These are phyloP conservation scores for Pterostichus madidus DNA, from an alignment of 2,888 invertebrate genomes.

Conservation along the genomic window DNA sequence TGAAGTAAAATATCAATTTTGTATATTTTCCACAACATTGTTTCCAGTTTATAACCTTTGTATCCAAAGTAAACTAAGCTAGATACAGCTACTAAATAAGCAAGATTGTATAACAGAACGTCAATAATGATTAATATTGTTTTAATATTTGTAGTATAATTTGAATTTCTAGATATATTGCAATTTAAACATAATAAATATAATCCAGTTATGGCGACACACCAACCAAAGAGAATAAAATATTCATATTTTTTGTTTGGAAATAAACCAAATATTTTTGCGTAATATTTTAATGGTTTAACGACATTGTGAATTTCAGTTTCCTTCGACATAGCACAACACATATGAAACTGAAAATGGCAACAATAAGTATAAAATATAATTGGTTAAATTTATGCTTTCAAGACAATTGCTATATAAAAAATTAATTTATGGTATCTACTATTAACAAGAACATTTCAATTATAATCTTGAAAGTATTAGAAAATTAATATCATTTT, in stretches of 20 bases:
- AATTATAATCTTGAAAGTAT: no score
- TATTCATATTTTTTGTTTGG: background rate
- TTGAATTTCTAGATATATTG: background rate
- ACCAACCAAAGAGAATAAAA: background rate
- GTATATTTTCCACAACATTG: background rate
- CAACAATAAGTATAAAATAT: no score
- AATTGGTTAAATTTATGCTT: no score
- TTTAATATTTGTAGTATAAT: background rate
- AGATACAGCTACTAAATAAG: background rate
- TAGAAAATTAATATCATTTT: no score
- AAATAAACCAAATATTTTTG: background rate
- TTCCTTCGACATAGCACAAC: background rate
- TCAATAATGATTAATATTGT: conserved; percentile 11
- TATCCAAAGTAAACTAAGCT: background rate
- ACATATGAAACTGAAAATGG: no score
- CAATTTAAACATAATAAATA: background rate
- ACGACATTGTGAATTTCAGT: background rate
- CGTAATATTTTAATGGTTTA: background rate
- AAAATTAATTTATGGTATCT: no score
- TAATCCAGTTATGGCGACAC: background rate
- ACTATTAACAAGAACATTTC: no score
- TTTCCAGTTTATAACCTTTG: background rate
- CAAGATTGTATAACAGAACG: background rate
- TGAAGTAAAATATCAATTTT: conserved; percentile 5
- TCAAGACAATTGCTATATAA: no score